Conservation (phyloP, 2,113 vertebrate species). For the Gnathonemus longibarbis region DNA sequence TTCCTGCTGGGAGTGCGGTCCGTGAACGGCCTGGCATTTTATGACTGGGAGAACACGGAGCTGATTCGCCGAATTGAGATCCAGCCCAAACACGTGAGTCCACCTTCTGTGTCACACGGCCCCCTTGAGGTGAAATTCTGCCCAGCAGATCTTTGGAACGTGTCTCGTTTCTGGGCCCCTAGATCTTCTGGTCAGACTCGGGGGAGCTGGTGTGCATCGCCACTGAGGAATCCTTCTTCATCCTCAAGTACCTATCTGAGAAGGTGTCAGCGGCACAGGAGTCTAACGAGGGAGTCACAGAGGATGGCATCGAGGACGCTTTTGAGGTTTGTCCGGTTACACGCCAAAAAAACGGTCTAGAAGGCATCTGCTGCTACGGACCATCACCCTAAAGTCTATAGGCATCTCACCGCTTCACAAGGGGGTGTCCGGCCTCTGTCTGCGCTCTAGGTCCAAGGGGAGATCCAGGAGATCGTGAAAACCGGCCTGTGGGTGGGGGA, state of each 20-base stretch:
- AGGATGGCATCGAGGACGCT: slow-evolving; percentile 97
- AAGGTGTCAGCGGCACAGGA: slow-evolving; percentile 92
- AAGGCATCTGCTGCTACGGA: neutral
- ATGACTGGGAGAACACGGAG: slow-evolving; percentile 97
- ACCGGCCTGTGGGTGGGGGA: slow-evolving; percentile 97
- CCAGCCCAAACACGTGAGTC: slow-evolving; percentile 88
- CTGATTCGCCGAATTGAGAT: slow-evolving; percentile 95
- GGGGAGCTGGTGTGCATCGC: slow-evolving; percentile 97
- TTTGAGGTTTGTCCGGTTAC: slow-evolving; percentile 72
- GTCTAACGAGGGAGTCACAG: slow-evolving; percentile 89
- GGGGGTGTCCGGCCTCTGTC: neutral
- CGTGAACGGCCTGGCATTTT: slow-evolving; percentile 92
- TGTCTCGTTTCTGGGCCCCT: neutral
- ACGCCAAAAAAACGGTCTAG: neutral
- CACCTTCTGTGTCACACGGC: neutral
- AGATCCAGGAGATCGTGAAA: slow-evolving; percentile 97
- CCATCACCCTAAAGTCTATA: neutral
- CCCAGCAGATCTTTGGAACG: neutral
- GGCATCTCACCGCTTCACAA: neutral
- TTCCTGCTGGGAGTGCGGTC: slow-evolving; percentile 91
- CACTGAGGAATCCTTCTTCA: slow-evolving; percentile 97
- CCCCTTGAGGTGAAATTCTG: neutral
- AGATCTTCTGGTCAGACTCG: slow-evolving; percentile 99
- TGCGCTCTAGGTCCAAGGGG: slow-evolving; percentile 82
- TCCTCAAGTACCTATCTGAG: slow-evolving; percentile 88